These are phyloP conservation scores for Pristionchus arcanus DNA, from an alignment of 2,888 invertebrate species.

Conservation along the genomic window DNA sequence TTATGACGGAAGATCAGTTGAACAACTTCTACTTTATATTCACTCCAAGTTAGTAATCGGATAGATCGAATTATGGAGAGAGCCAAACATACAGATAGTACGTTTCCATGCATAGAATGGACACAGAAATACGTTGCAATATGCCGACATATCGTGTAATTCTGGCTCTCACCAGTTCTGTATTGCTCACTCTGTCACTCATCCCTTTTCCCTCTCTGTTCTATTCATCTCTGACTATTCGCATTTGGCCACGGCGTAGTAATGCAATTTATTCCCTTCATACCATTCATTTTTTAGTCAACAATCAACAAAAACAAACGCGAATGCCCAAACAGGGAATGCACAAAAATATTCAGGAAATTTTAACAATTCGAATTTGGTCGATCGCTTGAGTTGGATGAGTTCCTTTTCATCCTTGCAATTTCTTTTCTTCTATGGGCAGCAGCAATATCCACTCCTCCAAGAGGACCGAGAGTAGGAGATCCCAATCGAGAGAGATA, in stretches of 20 bases:
- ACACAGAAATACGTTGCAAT: neutral
- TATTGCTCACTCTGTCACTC: neutral
- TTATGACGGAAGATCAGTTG: neutral
- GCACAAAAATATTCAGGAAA: neutral
- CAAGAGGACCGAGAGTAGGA: conserved; percentile 47
- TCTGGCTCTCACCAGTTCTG: neutral
- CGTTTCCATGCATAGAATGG: neutral
- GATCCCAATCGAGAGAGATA: conserved; percentile 13
- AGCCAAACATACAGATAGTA: neutral
- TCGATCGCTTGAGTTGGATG: conserved; percentile 40
- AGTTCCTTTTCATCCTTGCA: conserved; percentile 19
- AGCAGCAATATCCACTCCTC: conserved; percentile 45
- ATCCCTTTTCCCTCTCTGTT: neutral
- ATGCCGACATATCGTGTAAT: neutral
- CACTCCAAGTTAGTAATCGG: conserved; percentile 19
- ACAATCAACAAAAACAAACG: neutral
- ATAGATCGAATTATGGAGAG: neutral
- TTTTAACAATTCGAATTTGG: neutral
- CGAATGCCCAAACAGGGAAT: too few species aligned
- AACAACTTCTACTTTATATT: neutral
- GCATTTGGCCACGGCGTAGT: neutral
- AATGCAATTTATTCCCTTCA: neutral
- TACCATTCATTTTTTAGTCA: neutral
- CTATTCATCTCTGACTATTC: neutral
- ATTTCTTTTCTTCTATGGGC: conserved; percentile 10